A percentile compares a stretch with the other conserved stretches of the same genome.
These are phyloP conservation scores for Orientallactaga bullata DNA, from an alignment of 2,113 vertebrate genomes.

Conservation along the genomic window DNA sequence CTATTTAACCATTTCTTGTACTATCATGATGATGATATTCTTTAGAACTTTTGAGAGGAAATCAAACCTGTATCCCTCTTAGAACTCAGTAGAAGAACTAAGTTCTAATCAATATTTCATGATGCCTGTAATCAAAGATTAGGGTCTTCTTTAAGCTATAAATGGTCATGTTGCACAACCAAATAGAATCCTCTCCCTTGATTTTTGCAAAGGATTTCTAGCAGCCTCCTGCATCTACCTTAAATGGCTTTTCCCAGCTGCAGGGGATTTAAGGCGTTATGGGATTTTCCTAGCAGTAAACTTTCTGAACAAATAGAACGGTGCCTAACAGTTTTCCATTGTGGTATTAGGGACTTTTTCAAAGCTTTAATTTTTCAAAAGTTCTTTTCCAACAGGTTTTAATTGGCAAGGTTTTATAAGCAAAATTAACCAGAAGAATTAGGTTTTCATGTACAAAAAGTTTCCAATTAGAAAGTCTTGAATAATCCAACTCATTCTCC, in stretches of 20 bases:
- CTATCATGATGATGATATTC: background rate
- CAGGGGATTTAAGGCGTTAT: conserved; percentile 77
- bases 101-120: background rate
- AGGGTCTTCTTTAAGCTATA: background rate
- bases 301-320: conserved; percentile 74
- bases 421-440: conserved; percentile 75
- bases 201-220: background rate
- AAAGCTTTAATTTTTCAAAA: conserved; percentile 63
- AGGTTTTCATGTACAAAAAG: conserved; percentile 71
- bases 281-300: conserved; percentile 83
- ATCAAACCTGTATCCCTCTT: background rate
- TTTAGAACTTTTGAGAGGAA: background rate
- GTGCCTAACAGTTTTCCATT: conserved; percentile 72
- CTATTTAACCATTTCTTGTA: background rate
- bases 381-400: conserved; percentile 80
- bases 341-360: conserved; percentile 71
- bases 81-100: background rate
- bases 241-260: conserved; percentile 75
- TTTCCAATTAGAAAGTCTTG: conserved; percentile 75
- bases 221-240: background rate
- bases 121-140: background rate
- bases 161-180: background rate
- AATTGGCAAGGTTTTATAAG: conserved; percentile 77
- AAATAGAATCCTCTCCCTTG: background rate
- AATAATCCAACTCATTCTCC: conserved; percentile 8